Base-by-base conservation (phyloP, 2,113 vertebrate species). In the Platycercus adscitus region DNA sequence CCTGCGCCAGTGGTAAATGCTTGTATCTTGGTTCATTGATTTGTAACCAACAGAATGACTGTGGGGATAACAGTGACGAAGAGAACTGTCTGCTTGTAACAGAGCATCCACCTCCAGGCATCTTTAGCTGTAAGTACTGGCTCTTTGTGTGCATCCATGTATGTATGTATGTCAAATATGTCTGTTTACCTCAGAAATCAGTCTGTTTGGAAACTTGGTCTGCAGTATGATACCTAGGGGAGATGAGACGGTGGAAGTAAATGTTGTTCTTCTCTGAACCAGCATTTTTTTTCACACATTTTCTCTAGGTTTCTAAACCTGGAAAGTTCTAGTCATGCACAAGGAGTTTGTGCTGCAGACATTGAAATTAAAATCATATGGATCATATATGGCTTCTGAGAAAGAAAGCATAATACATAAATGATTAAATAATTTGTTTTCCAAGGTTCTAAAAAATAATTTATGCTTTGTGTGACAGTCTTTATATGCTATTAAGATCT, bases 41-140 rank as follows among this genome's bases (percentile, higher is more conserved):
- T 98, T 99, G 99, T 98, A 99, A 99, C 98, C 99, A 99, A 97
- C 98, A 99, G 97, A 99, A 99, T 89, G 99, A 99, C 98, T 99
- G 99, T 97, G 99, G 99, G 81, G 99, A 99, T 98, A 99, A 99
- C 98, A 99, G 99, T 87, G 99, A 99, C 97, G 99, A 99, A 98
- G 99, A 99, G 96, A 99, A 99, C 97, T 99, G 99, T 95, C 98
- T 99, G 41, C 98, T 99, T 98, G 99, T 99, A 97, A 99, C 99
- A 35, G 99, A 99, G 96, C 99, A 99, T 94, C 99, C 99, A 84
- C 99, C 99, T 81, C 99, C 99, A 11, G 98, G 98, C 95, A 99
- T 99, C 98, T 99, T 99, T 90, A 99, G 98, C 98, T 99, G 99
- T 99, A 97, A 99, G 99, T 99, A 92, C 77, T 50, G 82, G 43